phyloP scores from a whole-genome alignment of 2,888 invertebrate genomes.

The Protophormia terraenovae region DNA sequence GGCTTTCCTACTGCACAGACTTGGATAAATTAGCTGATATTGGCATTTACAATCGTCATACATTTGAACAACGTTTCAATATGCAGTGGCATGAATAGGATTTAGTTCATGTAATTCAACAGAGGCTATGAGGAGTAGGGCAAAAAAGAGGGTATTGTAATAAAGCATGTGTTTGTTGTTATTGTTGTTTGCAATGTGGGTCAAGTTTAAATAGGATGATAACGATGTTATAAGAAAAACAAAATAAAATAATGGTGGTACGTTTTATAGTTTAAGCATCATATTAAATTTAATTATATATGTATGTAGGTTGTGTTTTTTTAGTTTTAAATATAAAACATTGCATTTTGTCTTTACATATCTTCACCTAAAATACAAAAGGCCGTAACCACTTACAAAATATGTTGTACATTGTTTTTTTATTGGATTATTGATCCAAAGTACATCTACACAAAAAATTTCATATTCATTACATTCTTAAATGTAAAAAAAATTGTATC shows the following conservation, averaged over 20 bases:
- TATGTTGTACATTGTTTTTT: too few species aligned
- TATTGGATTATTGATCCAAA: too few species aligned
- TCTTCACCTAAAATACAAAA: too few species aligned
- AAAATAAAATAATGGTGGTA: slow-evolving; percentile 5
- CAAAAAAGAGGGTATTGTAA: not conserved
- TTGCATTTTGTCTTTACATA: too few species aligned
- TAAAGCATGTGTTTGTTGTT: slow-evolving; percentile 2
- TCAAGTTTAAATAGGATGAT: slow-evolving; percentile 45
- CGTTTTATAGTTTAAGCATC: not conserved
- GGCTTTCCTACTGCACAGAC: slow-evolving; percentile 75
- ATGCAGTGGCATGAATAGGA: slow-evolving; percentile 73
- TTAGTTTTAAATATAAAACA: not conserved
- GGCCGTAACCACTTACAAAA: too few species aligned
- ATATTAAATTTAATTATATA: not conserved
- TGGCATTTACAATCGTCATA: slow-evolving; percentile 74
- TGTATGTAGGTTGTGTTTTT: not conserved
- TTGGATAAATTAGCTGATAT: slow-evolving; percentile 75
- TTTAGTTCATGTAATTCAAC: not conserved
- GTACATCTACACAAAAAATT: too few species aligned
- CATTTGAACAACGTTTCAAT: slow-evolving; percentile 75
- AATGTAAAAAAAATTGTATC: too few species aligned
- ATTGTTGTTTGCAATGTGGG: slow-evolving; percentile 38
- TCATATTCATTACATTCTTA: too few species aligned
- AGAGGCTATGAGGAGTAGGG: slow-evolving; percentile 4
- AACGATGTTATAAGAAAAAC: slow-evolving; percentile 9